A percentile compares a stretch with the other conserved stretches of the same genome.
phyloP scores from a whole-genome alignment of 2,113 vertebrate genomes.

The Mus spicilegus region DNA sequence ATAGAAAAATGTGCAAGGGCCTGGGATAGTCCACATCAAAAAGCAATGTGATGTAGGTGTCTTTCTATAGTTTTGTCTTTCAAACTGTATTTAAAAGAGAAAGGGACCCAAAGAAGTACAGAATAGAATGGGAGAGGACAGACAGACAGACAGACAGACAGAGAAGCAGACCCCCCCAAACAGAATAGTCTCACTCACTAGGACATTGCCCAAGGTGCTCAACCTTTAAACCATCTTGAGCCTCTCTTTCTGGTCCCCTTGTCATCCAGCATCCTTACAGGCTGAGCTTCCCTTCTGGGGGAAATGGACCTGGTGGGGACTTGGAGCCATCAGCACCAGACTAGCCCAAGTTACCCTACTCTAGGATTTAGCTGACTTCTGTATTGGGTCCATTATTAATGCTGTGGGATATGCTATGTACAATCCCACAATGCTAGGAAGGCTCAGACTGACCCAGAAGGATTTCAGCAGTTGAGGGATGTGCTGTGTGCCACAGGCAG shows the following conservation, averaged over 20 bases:
- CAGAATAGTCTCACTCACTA: rapidly evolving
- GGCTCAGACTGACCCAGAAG: neutral
- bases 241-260: neutral
- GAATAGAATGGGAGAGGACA: neutral
- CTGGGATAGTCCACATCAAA: neutral
- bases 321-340: neutral
- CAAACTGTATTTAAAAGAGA: neutral
- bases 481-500: neutral
- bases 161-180: neutral
- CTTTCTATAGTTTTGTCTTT: neutral
- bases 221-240: neutral
- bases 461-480: neutral
- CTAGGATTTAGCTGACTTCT: neutral
- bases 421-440: neutral
- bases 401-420: neutral
- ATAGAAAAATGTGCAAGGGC: neutral
- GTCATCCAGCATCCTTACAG: neutral
- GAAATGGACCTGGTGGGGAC: neutral
- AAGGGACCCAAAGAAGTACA: neutral
- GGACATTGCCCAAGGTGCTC: neutral
- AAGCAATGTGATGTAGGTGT: neutral
- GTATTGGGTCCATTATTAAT: neutral
- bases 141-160: neutral
- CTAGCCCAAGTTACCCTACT: neutral
- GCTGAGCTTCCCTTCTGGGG: neutral